Base-by-base conservation (phyloP, 2,888 invertebrate species). In the Sturmia bella region DNA sequence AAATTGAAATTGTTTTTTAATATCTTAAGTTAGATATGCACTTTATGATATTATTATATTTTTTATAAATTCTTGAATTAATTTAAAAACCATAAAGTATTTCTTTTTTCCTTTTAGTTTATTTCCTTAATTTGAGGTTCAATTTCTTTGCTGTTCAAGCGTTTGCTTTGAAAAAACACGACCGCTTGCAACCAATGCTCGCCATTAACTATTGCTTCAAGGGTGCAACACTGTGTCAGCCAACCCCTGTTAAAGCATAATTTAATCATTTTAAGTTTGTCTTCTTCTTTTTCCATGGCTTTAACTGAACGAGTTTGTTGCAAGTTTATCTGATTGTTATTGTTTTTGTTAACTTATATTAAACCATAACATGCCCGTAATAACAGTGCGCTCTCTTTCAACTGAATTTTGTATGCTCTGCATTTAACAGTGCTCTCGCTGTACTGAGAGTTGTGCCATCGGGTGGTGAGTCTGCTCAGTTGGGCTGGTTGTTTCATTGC, bases 121-220 rank as follows among this genome's bases (percentile, higher is more conserved):
- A n/a, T 21, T 19, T 27, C 50, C 41, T 59, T 63, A 13, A 17
- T 43, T 61, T 70, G 52, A 19, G 59, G 15, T 32, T 50, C 37
- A 48, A 1, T 21, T 39, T 63, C 50, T 54, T 48, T 39, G 5
- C 3, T 4, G 56, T 78, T 70, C 70, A 72, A 76, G 84, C 85
- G 86, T 84, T 85, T 81, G 76, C 77, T 83, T 85, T 85, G 50
- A n/a, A 37, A 84, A 86, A 88, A 89, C 89, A 87, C 90, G 89
- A 91, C 90, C 91, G 90, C 88, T 88, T 89, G 87, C 91, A 89
- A 87, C 89, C 88, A 89, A 88, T 87, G 91, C 89, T 91, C 89
- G 90, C 89, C 90, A 88, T 89, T 88, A 90, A 91, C 90, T 91
- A 88, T 87, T 88, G 87, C 87, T 86, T 86, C 87, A 87, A 89